These are phyloP conservation scores for Nemurella pictetii DNA, from an alignment of 2,888 invertebrate genomes.

Conservation along the genomic window DNA sequence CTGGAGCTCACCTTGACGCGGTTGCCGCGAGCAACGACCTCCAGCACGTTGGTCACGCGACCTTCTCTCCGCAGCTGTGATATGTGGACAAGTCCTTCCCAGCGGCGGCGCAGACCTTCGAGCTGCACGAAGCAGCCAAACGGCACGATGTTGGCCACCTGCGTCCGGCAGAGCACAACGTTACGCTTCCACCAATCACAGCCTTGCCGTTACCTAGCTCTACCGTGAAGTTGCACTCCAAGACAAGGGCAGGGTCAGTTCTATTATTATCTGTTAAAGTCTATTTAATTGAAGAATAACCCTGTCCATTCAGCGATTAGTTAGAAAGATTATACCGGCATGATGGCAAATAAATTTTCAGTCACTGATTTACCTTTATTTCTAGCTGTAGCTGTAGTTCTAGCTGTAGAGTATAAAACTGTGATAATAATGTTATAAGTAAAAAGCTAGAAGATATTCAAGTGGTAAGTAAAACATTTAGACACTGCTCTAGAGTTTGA, in stretches of 20 bases:
- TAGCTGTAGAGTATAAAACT: no score
- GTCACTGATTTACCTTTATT: no score
- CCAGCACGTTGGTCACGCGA: constrained; percentile 89
- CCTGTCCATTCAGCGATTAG: no score
- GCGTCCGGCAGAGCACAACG: neutral
- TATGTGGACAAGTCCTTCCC: constrained; percentile 97
- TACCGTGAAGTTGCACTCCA: neutral
- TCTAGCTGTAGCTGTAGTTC: no score
- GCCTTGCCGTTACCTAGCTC: neutral
- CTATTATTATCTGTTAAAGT: neutral
- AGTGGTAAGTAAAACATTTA: no score
- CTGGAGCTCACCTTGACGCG: constrained; percentile 74
- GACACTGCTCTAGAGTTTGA: no score
- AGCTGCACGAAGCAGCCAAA: constrained; percentile 98
- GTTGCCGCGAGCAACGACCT: constrained; percentile 88
- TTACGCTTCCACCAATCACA: neutral
- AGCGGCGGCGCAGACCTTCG: constrained; percentile 83
- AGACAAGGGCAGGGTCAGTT: neutral
- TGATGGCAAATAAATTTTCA: no score
- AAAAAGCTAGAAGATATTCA: no score
- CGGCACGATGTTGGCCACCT: constrained; percentile 87
- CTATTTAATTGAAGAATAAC: no score
- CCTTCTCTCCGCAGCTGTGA: constrained; percentile 92
- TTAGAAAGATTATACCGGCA: no score
- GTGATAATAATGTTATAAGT: no score